Percentiles rank a stretch among this genome's conserved stretches.
Evolutionary conservation across 2,888 invertebrate species (phyloP).

Genomic region (Hartigia nigra): DNA sequence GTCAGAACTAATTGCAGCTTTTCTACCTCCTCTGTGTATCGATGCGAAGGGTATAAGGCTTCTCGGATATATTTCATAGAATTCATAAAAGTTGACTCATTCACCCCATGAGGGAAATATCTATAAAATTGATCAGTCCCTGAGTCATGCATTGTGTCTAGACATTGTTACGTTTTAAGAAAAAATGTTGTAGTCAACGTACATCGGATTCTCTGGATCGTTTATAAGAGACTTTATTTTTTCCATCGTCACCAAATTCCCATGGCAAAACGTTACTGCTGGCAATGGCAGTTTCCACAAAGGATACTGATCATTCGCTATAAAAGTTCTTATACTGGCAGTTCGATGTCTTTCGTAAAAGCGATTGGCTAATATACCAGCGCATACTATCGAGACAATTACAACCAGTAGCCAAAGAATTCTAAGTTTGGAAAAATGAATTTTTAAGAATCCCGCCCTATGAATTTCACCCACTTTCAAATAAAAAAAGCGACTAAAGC

Average conservation of each 20-base stretch:
- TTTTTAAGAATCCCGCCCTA: background rate
- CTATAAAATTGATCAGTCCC: conserved; percentile 24
- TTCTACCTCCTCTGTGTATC: conserved; percentile 30
- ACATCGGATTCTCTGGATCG: conserved; percentile 27
- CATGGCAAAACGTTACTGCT: conserved; percentile 45
- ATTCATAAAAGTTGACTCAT: background rate
- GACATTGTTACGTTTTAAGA: background rate
- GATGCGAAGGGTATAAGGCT: conserved; percentile 35
- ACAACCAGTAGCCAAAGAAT: conserved; percentile 43
- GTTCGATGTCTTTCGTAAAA: conserved; percentile 47
- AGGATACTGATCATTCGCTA: conserved; percentile 46
- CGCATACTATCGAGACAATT: conserved; percentile 36
- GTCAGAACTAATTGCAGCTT: conserved; percentile 36
- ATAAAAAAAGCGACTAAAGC: background rate
- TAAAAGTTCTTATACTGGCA: conserved; percentile 45
- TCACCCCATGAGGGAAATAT: conserved; percentile 30
- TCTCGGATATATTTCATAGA: conserved; percentile 34
- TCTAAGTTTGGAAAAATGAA: conserved; percentile 26
- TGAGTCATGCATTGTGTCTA: background rate
- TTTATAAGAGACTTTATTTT: background rate
- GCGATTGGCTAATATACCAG: conserved; percentile 36
- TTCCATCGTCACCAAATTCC: conserved; percentile 29
- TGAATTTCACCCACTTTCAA: background rate
- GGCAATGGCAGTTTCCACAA: conserved; percentile 39
- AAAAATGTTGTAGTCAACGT: background rate